phyloP scores from a whole-genome alignment of 2,888 invertebrate genomes.

The Catonia carolina region DNA sequence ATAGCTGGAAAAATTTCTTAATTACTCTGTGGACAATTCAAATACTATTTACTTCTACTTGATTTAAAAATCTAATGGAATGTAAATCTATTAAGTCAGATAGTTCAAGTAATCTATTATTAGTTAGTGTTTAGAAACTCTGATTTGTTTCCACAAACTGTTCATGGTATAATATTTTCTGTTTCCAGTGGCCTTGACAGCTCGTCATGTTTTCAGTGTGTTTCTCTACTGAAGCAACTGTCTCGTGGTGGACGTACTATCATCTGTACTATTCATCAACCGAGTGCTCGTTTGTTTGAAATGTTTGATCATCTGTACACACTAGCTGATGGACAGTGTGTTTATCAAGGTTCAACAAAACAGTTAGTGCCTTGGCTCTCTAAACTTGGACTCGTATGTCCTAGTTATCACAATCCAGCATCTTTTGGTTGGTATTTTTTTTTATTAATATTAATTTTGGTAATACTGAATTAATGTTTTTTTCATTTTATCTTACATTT shows the following conservation, averaged over 20 bases:
- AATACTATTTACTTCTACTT: too few species aligned
- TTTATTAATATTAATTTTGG: too few species aligned
- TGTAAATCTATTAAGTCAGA: too few species aligned
- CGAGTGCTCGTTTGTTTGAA: constrained; percentile 91
- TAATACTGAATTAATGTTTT: too few species aligned
- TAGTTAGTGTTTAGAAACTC: too few species aligned
- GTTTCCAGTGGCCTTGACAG: constrained; percentile 92
- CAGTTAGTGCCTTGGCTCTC: constrained; percentile 77
- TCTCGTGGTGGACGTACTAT: constrained; percentile 89
- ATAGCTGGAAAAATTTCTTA: too few species aligned
- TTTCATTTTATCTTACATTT: too few species aligned
- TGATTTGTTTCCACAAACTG: too few species aligned
- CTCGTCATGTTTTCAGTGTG: constrained; percentile 91
- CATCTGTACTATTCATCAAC: constrained; percentile 94
- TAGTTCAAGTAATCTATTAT: too few species aligned
- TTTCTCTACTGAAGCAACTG: constrained; percentile 77
- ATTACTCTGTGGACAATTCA: too few species aligned
- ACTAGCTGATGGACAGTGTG: constrained; percentile 88
- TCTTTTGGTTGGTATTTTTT: constrained; percentile 68
- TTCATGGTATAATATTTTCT: too few species aligned
- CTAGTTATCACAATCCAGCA: constrained; percentile 94
- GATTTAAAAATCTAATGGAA: too few species aligned
- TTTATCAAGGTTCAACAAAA: constrained; percentile 85
- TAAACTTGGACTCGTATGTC: constrained; percentile 78
- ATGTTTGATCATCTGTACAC: constrained; percentile 96